Evolutionary conservation across 2,113 vertebrate species (phyloP), one percentile per base, ranked within the genome.

Genomic region (Collichthys lucidus): DNA sequence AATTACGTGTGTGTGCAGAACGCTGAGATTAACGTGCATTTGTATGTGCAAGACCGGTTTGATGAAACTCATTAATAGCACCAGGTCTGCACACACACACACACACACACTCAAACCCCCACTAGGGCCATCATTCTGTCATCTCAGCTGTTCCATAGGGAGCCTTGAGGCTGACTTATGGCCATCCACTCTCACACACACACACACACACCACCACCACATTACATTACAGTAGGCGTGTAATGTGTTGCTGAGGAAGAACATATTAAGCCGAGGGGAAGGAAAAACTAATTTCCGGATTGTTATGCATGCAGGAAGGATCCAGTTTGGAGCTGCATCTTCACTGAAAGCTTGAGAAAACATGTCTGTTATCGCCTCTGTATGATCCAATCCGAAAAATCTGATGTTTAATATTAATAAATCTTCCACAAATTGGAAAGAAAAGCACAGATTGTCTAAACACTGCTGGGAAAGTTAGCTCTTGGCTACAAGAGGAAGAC

Each of bases 121-220:
- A 49, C 62, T 15, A 46, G 40, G 53, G 77, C 67, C 75, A 86
- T 89, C 80, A 85, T 67, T 89, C 74, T 89, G 40, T 69, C 68
- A 57, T 82, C 52, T 64, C 31, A 66, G 74, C 82, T 35, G 75
- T 40, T 83, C 80, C 60, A 79, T 15, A 0, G 68, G 70, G 83
- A 80, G 77, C 86, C 82, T 81, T 52, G 61, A 49, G 81, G 62
- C 68, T 87, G 86, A 92, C 14, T 86, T 88, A 88, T 74, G 77
- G 70, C 80, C 74, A 8, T 59, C 26, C 61, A 65, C 78, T 69
- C 68, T 44, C 68, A 40, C 35, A 40, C 35, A 35, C 35, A 35
- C 7, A 35, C 31, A 35, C 31, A 35, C 35, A 35, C 35, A 35
- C 31, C 31, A 35, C 8, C 35, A 40, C 35, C 35, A 8, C 35